phyloP scores from a whole-genome alignment of 2,797 vertebrate genomes.

The Cuniculus paca region DNA sequence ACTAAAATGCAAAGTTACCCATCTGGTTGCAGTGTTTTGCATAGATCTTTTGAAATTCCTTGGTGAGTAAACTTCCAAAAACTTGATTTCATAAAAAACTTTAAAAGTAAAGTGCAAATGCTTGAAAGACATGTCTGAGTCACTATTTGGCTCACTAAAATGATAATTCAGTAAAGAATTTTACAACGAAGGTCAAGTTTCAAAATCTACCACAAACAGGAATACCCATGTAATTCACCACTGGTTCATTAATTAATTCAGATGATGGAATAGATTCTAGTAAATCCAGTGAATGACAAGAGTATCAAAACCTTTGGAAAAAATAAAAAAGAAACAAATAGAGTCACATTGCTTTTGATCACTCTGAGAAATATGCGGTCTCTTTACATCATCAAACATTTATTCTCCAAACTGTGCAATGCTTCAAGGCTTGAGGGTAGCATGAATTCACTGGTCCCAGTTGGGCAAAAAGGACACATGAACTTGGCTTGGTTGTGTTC shows the following conservation, averaged over 20 bases:
- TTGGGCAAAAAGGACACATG: not conserved
- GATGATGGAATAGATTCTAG: not conserved
- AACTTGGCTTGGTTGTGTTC: not conserved
- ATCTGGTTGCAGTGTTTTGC: constrained; percentile 21
- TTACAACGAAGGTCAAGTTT: not conserved
- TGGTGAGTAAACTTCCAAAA: constrained; percentile 55
- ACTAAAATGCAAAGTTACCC: constrained; percentile 22
- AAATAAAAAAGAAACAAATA: not conserved
- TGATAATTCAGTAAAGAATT: not conserved
- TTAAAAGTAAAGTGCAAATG: not conserved
- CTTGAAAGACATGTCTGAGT: not conserved
- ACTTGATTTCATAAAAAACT: not conserved
- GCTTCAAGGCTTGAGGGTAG: not conserved
- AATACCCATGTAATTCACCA: not conserved
- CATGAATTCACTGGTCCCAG: not conserved
- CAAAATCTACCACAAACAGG: not conserved
- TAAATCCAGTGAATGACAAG: not conserved
- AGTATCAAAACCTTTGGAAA: not conserved
- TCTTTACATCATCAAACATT: not conserved
- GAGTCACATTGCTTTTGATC: not conserved
- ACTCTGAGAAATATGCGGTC: not conserved
- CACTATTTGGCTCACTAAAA: not conserved
- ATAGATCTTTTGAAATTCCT: constrained; percentile 53
- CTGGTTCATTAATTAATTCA: not conserved
- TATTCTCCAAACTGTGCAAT: not conserved